Conservation (phyloP, 2,888 invertebrate genomes). For the Lasioglossum vierecki region DNA sequence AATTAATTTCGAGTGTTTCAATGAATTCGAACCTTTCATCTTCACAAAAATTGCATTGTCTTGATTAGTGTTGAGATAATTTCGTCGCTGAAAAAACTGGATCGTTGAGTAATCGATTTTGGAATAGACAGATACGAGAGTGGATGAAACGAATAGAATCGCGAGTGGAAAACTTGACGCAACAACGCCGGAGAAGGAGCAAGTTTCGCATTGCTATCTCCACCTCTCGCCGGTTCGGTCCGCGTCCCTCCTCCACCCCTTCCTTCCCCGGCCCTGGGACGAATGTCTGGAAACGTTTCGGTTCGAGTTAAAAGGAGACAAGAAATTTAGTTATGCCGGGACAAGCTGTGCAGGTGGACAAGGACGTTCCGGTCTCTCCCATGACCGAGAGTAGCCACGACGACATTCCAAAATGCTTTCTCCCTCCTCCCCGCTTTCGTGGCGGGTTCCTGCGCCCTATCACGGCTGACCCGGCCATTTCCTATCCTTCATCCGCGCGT, state of each 20-base stretch:
- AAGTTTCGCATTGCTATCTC: conserved; percentile 27
- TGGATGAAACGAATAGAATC: not conserved
- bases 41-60: no score
- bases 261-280: not conserved
- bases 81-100: no score
- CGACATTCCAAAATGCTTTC: conserved; percentile 78
- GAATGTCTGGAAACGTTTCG: conserved; percentile 29
- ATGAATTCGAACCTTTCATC: no score
- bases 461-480: conserved; percentile 79
- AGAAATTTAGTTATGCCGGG: conserved; percentile 60
- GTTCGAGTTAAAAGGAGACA: conserved; percentile 49
- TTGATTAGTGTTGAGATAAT: no score
- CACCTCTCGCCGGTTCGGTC: conserved; percentile 7
- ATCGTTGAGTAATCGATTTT: not conserved
- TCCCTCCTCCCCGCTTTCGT: conserved; percentile 53
- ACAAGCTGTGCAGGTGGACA: conserved; percentile 50
- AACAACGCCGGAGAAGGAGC: conserved; percentile 18
- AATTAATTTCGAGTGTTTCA: no score
- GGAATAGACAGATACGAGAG: not conserved
- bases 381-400: conserved; percentile 69
- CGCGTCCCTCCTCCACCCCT: not conserved
- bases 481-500: conserved; percentile 84
- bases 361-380: conserved; percentile 62
- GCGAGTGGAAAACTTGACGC: not conserved
- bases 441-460: conserved; percentile 71